Evolutionary conservation across 2,113 vertebrate genomes (phyloP), one percentile per base, ranked within the genome.

Genomic region (Albula goreensis): DNA sequence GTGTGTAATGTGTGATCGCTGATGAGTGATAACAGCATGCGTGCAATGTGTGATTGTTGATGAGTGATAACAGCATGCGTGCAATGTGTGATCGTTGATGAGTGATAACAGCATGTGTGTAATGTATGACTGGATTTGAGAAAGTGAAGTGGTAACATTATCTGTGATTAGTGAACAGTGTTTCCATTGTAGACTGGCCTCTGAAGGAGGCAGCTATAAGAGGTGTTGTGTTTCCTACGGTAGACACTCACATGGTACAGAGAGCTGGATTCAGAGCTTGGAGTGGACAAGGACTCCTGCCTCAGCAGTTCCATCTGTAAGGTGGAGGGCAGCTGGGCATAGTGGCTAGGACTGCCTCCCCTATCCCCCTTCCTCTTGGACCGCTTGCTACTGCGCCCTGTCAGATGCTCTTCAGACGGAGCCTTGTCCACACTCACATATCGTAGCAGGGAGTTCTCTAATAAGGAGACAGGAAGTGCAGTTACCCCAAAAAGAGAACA

Each of bases 351-450:
- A 93, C 98, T 99, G 89, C 92, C 95, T 52, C 95, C 96, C 91
- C 97, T 97, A 86, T 99, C 98, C 57, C 93, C 94, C 85, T 97
- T 99, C 95, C 97, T 97, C 93, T 97, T 96, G 89, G 96, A 97
- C 91, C 97, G 97, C 91, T 97, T 97, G 70, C 96, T 96, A 93
- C 97, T 97, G 91, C 97, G 98, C 81, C 94, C 94, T 90, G 97
- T 95, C 93, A 98, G 93, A 89, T 98, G 98, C 85, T 98, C 97
- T 88, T 99, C 97, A 84, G 96, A 95, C 63, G 95, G 95, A 89
- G 95, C 92, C 93, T 98, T 98, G 92, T 99, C 98, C 93, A 99
- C 99, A 78, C 97, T 98, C 85, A 97, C 97, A 85, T 98, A 99
- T 74, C 97, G 97, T 92, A 99, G 95, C 83, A 99, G 94, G 87